Evolutionary conservation across 2,888 invertebrate genomes (phyloP).

Genomic region (Helicoverpa assulta): DNA sequence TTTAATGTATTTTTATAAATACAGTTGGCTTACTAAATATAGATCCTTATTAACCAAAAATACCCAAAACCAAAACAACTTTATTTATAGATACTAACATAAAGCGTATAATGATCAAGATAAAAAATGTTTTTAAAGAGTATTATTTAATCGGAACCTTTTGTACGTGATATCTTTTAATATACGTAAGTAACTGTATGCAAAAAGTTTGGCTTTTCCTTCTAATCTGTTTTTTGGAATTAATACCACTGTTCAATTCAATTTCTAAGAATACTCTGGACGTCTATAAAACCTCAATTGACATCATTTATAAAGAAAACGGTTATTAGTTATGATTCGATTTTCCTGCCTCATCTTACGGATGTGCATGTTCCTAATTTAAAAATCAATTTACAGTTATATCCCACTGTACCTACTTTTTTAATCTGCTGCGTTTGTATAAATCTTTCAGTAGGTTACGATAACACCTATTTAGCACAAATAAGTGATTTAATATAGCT

Average conservation of each 20-base stretch:
- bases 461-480: conserved; percentile 10
- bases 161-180: neutral
- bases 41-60: conserved; percentile 6
- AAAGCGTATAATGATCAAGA: neutral
- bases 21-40: conserved; percentile 1
- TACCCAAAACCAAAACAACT: neutral
- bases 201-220: too few relatives aligned
- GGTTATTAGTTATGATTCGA: neutral
- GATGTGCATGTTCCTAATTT: neutral
- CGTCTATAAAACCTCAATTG: too few relatives aligned
- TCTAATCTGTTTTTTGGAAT: too few relatives aligned
- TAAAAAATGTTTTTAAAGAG: neutral
- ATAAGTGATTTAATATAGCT: conserved; percentile 6
- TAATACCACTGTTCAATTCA: too few relatives aligned
- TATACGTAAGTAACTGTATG: too few relatives aligned
- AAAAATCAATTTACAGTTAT: conserved; percentile 9
- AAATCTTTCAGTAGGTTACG: conserved; percentile 21
- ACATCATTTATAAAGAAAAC: too few relatives aligned
- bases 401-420: conserved; percentile 25
- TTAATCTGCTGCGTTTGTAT: conserved; percentile 14
- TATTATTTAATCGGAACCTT: neutral
- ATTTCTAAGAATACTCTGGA: too few relatives aligned
- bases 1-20: conserved; percentile 1
- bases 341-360: neutral
- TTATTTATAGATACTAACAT: conserved; percentile 9